Base-by-base conservation (phyloP, 2,797 vertebrate species). In the Lates japonicus region DNA sequence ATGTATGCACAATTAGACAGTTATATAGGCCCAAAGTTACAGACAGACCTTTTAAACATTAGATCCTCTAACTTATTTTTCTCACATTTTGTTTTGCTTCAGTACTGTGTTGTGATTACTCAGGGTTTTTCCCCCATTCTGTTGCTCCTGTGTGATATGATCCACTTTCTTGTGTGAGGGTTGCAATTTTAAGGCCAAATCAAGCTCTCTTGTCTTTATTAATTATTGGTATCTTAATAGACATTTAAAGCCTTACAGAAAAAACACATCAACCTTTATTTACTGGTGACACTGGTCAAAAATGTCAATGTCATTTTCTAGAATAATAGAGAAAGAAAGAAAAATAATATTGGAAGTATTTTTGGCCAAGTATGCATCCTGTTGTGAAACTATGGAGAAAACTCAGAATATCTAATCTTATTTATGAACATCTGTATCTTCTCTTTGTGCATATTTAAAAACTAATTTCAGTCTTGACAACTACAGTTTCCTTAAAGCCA, bases 1-100 rank as follows among this genome's bases (percentile, higher is more conserved):
- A 92, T 89, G 87, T 88, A 89, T 90, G 91, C 90, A 89, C 90
- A 92, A 91, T 93, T 92, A 93, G 69, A 91, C 88, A 37, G 79
- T 83, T 72, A 77, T 29, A 82, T 60, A 77, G 70, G 42, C 52
- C 62, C 79, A 80, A 76, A 76, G 62, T 82, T 73, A 73, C 70
- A 61, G 59, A 74, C 55, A 89, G 37, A 61, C 70, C 74, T 74
- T 83, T 78, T 13, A 31, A 69, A 78, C 42, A 55, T 69, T 3
- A 37, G 3, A 42, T 70, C 59, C 60, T 39, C 3, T 52, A 70
- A 68, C 49, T 58, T 66, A 63, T 72, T 74, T 79, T 67, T 66
- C 35, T 63, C 59, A 29, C n/a, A 52, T 59, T 76, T 72, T 37
- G 29, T 22, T 57, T 76, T 46, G 14, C n/a, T 35, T 70, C n/a